These are phyloP conservation scores for Hafferia zeledoni DNA, from an alignment of 2,797 vertebrate genomes.

Conservation along the genomic window DNA sequence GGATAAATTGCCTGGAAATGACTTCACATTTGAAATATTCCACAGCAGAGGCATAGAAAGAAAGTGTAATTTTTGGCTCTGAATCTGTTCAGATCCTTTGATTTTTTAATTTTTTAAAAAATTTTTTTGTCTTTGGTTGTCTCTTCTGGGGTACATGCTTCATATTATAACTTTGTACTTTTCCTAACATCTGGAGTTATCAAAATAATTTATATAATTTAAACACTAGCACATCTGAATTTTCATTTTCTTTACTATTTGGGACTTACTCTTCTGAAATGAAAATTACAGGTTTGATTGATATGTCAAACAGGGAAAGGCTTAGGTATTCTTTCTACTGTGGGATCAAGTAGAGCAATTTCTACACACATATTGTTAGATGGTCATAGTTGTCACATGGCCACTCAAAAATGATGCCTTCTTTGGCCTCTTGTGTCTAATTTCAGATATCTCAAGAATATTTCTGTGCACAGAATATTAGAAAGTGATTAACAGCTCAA, in stretches of 20 bases:
- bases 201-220: not conserved
- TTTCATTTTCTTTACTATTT: not conserved
- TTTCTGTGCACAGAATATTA: conserved; percentile 29
- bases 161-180: not conserved
- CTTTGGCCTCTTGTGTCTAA: not conserved
- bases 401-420: not conserved
- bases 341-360: not conserved
- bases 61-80: not conserved
- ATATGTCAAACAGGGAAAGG: not conserved
- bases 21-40: not conserved
- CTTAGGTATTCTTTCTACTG: not conserved
- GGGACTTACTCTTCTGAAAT: not conserved
- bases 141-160: not conserved
- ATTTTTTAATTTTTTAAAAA: not conserved
- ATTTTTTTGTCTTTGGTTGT: not conserved
- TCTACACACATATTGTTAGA: not conserved
- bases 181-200: not conserved
- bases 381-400: not conserved
- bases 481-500: conserved; percentile 54
- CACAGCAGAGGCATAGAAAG: not conserved
- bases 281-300: not conserved
- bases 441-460: conserved; percentile 40
- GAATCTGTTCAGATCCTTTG: not conserved
- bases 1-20: not conserved
- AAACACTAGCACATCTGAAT: not conserved